A percentile compares a stretch with the other conserved stretches of the same genome.
Conservation (phyloP, 2,888 invertebrate genomes). For the Apamea sordens region DNA sequence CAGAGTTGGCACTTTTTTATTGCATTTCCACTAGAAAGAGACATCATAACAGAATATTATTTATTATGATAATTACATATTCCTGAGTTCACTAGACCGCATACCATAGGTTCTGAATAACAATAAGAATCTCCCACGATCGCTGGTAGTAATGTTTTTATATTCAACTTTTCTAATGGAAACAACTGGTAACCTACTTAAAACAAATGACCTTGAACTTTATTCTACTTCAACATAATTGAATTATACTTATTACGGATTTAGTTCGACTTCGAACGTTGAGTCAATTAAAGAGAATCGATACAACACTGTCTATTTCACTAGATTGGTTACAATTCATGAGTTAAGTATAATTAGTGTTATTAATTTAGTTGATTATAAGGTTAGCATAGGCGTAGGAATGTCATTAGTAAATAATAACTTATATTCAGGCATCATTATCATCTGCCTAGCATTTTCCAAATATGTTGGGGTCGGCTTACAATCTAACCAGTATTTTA, state of each 20-base stretch:
- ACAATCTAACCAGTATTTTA: too few species aligned
- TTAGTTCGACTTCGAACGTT: slow-evolving; percentile 6
- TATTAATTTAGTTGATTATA: neutral
- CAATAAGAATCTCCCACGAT: neutral
- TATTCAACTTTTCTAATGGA: neutral
- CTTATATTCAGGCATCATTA: too few species aligned
- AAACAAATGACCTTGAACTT: slow-evolving; percentile 18
- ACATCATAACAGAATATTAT: neutral
- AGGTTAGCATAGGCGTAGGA: neutral
- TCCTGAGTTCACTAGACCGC: neutral
- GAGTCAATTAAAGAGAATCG: slow-evolving; percentile 31
- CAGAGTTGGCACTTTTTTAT: neutral
- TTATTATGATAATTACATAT: neutral
- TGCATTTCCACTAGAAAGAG: too few species aligned
- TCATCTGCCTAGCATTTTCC: too few species aligned
- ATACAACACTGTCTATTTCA: slow-evolving; percentile 6
- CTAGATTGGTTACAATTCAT: neutral
- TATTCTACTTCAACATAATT: slow-evolving; percentile 19
- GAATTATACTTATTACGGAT: slow-evolving; percentile 8
- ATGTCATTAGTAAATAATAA: neutral
- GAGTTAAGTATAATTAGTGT: neutral
- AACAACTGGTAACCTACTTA: slow-evolving; percentile 6
- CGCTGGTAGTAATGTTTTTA: neutral
- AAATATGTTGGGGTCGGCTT: too few species aligned
- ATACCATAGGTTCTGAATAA: neutral